A percentile compares a stretch with the other conserved stretches of the same genome.
phyloP scores from a whole-genome alignment of 2,797 vertebrate genomes.

The Craterocephalus amniculus region DNA sequence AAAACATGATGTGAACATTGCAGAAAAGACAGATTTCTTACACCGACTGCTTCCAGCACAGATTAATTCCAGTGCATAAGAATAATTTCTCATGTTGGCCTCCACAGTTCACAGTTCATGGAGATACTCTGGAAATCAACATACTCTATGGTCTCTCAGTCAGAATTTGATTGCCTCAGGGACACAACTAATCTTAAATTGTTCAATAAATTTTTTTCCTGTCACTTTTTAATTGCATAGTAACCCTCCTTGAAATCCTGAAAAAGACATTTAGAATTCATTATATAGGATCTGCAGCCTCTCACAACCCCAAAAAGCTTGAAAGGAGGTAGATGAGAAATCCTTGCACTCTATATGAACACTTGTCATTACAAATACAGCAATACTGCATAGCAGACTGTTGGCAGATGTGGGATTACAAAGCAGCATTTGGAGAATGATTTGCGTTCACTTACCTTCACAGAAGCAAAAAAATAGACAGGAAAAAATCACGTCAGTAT shows the following conservation, averaged over 20 bases:
- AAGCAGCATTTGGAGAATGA: slow-evolving; percentile 25
- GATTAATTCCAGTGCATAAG: slow-evolving; percentile 27
- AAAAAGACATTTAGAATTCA: slow-evolving; percentile 26
- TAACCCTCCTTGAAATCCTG: neutral
- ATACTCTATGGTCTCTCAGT: slow-evolving; percentile 20
- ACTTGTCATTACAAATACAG: slow-evolving; percentile 24
- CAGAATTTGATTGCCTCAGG: slow-evolving; percentile 16
- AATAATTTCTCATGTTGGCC: slow-evolving; percentile 14
- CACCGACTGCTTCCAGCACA: slow-evolving; percentile 11
- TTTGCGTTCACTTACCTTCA: slow-evolving; percentile 21
- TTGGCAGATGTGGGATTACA: slow-evolving; percentile 19
- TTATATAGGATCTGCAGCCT: slow-evolving; percentile 25
- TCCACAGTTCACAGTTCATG: slow-evolving; percentile 14
- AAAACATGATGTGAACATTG: slow-evolving; percentile 25
- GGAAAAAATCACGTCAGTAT: slow-evolving; percentile 50
- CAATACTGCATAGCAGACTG: slow-evolving; percentile 30
- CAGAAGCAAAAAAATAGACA: slow-evolving; percentile 21
- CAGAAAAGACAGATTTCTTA: slow-evolving; percentile 8
- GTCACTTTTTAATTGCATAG: slow-evolving; percentile 21
- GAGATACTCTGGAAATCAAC: slow-evolving; percentile 24
- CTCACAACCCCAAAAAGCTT: slow-evolving; percentile 8
- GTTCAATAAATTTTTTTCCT: slow-evolving; percentile 19
- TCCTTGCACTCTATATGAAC: slow-evolving; percentile 16
- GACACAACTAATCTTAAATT: slow-evolving; percentile 12
- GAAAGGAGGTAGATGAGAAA: slow-evolving; percentile 40